Percentiles rank a stretch among this genome's conserved stretches.
Evolutionary conservation across 2,888 invertebrate genomes (phyloP).

Genomic region (Agrenia bidenticulata): DNA sequence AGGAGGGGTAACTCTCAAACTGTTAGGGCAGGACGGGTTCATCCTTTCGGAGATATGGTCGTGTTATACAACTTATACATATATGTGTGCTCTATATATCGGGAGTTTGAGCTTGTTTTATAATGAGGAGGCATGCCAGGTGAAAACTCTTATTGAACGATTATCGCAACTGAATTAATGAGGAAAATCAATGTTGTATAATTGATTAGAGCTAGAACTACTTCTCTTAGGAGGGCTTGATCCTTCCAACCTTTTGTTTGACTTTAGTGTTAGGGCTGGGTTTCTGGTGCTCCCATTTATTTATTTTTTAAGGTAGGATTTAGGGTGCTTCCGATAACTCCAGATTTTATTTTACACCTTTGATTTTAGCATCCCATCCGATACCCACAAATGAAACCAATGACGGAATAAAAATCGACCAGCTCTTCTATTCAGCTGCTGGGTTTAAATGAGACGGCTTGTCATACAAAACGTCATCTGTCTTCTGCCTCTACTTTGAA

Average conservation of each 20-base stretch:
- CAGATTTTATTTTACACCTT: conserved; percentile 12
- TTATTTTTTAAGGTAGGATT: too few species aligned
- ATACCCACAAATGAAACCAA: conserved; percentile 8
- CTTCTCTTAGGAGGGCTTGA: not conserved
- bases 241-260: not conserved
- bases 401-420: not conserved
- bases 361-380: conserved; percentile 9
- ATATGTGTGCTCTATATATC: too few species aligned
- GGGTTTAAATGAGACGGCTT: not conserved
- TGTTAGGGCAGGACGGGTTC: conserved; percentile 1
- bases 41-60: too few species aligned
- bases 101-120: too few species aligned
- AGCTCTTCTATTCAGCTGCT: conserved; percentile 5
- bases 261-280: not conserved
- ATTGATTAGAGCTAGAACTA: conserved; percentile 35
- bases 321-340: conserved; percentile 4
- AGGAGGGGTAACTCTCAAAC: conserved; percentile 1
- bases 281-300: conserved; percentile 4
- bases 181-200: conserved; percentile 45
- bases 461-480: conserved; percentile 2
- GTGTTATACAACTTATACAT: too few species aligned
- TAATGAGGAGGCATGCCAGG: conserved; percentile 12
- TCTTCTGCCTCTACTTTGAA: not conserved
- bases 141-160: conserved; percentile 15
- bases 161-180: conserved; percentile 23